Conservation (phyloP, 2,113 vertebrate species). For the Sinocyclocheilus rhinocerous region DNA sequence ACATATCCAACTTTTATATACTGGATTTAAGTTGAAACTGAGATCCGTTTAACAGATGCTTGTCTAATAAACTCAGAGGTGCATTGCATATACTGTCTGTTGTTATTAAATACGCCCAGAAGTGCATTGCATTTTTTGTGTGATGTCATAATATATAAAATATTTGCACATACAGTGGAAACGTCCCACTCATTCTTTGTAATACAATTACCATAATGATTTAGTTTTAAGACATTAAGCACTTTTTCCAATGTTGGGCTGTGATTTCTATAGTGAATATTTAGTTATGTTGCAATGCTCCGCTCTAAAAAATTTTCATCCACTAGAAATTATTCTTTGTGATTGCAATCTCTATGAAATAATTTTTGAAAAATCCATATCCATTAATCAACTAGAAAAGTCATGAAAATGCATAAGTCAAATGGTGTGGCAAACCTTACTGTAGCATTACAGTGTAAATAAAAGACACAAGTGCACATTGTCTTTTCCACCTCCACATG, state of each 20-base stretch:
- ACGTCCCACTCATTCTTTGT: background rate
- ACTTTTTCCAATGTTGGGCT: too few relatives aligned
- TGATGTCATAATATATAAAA: background rate
- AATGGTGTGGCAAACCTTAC: background rate
- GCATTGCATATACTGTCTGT: background rate
- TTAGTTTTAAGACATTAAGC: too few relatives aligned
- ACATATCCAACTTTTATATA: background rate
- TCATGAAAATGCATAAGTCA: too few relatives aligned
- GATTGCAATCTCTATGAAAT: too few relatives aligned
- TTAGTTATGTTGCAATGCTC: too few relatives aligned
- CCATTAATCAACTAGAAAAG: background rate
- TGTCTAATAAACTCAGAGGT: background rate
- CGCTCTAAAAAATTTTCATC: too few relatives aligned
- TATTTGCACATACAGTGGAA: background rate
- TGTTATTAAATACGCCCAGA: too few relatives aligned
- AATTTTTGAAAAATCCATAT: background rate
- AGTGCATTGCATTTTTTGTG: background rate
- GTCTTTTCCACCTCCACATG: background rate
- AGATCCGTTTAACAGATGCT: background rate
- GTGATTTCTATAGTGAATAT: too few relatives aligned
- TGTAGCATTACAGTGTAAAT: constrained; percentile 2
- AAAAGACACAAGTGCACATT: background rate
- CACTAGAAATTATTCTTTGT: too few relatives aligned
- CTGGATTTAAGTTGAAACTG: background rate
- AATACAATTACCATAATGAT: too few relatives aligned